Percentiles rank a stretch among this genome's conserved stretches.
phyloP scores from a whole-genome alignment of 1,140 invertebrate genomes.

The Eurosta solidaginis region DNA sequence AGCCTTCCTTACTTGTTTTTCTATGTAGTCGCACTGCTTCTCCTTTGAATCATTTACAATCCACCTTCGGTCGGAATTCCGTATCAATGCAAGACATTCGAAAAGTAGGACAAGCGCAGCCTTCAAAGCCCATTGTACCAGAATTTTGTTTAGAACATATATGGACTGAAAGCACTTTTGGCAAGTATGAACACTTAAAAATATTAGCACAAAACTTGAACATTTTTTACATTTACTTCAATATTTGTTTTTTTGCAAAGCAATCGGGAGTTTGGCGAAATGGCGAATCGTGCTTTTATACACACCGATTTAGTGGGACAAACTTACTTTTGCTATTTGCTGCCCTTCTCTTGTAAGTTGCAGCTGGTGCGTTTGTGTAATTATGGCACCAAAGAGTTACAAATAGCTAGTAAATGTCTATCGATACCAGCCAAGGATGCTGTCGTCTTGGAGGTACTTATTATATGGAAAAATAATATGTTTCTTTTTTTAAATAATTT shows the following conservation, averaged over 20 bases:
- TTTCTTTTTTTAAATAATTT: conserved; percentile 28
- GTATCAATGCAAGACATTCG: conserved; percentile 54
- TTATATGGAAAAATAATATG: conserved; percentile 14
- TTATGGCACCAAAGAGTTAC: conserved; percentile 65
- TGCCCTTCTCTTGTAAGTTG: conserved; percentile 69
- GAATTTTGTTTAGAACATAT: conserved; percentile 86
- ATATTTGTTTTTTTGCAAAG: conserved; percentile 34
- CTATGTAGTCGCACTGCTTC: conserved; percentile 44
- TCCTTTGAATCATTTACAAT: conserved; percentile 51
- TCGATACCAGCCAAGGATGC: conserved; percentile 83
- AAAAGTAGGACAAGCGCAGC: conserved; percentile 50
- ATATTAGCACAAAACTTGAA: not conserved
- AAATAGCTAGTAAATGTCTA: conserved; percentile 75
- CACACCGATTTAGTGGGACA: conserved; percentile 83
- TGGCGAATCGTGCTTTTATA: conserved; percentile 79
- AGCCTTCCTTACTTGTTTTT: too few relatives aligned
- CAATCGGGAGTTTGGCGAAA: conserved; percentile 56
- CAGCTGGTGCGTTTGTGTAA: conserved; percentile 78
- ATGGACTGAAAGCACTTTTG: conserved; percentile 78
- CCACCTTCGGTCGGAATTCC: conserved; percentile 48
- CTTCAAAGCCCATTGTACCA: conserved; percentile 76
- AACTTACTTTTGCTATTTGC: conserved; percentile 80
- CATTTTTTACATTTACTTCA: conserved; percentile 1
- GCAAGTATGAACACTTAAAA: conserved; percentile 46
- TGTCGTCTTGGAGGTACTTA: conserved; percentile 70